Evolutionary conservation across 1,140 invertebrate species (phyloP), one percentile per base, ranked within the genome.

Genomic region (Macrostomum lignano): DNA sequence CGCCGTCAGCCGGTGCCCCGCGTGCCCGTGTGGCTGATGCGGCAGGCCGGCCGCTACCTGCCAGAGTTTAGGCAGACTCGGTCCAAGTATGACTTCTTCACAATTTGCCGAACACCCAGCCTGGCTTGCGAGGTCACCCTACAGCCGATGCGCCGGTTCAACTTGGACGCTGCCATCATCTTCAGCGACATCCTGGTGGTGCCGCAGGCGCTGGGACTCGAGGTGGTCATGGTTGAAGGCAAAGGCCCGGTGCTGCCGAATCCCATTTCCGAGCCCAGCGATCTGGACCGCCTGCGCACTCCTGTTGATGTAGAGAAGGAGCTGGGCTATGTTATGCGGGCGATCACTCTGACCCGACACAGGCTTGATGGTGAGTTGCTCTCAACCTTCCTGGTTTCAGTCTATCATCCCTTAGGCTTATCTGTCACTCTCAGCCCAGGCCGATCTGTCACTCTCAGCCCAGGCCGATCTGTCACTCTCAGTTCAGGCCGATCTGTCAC

Each of bases 171-270:
- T 6, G 74, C 81, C 13, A 96, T 96, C 28, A 93, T 96, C 42
- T 96, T 96, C 51, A 88, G 79, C 32, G 86, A 96, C 56, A 96
- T 96, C 40, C 58, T 96, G 21, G 81, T 93, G 2, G 74, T 96
- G 42, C 84, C 84, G 14, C 76, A 31, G 20, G 24, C 82, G 0
- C 60, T 96, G 39, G 84, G 82, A 11, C 69, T 94, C 65, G 67
- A 64, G 21, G 77, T 93, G 1, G 69, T 79, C 58, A 93, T 94
- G 78, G 67, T 68, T 48, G 68, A 78, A 24, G 74, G 73, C 42
- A 66, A 74, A 42, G 86, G 84, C 14, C 82, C 82, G 14, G 71
- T 78, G 10, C 67, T 93, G 44, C 73, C 76, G n/a, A 61, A 72
- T 39, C 79, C 82, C 17, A 51, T 93, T 3, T 48, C 53, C 14